Conservation (phyloP, 2,797 vertebrate genomes). For the Limosa lapponica region DNA sequence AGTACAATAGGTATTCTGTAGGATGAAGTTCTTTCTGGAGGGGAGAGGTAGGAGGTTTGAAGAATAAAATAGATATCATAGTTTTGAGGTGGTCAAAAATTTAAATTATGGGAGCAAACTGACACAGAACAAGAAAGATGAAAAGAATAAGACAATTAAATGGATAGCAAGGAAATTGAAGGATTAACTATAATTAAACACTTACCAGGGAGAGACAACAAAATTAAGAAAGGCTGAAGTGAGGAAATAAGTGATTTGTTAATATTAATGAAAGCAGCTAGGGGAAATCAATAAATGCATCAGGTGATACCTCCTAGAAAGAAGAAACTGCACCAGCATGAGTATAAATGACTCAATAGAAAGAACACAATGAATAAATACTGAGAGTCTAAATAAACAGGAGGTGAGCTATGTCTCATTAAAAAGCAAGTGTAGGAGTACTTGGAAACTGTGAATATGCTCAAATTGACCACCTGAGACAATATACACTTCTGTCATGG, state of each 20-base stretch:
- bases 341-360: neutral
- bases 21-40: neutral
- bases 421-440: neutral
- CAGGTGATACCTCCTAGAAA: neutral
- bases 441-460: neutral
- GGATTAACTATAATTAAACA: neutral
- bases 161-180: neutral
- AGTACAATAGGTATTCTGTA: neutral
- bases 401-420: neutral
- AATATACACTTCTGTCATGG: neutral
- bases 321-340: neutral
- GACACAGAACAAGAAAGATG: neutral
- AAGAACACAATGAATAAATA: neutral
- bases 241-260: neutral
- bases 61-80: neutral
- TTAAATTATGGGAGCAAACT: neutral
- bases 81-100: neutral
- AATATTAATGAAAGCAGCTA: neutral
- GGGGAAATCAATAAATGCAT: neutral
- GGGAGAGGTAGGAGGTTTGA: neutral
- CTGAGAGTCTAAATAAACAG: neutral
- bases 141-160: neutral
- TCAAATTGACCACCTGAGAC: neutral
- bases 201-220: neutral
- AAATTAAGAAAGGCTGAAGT: neutral